These are phyloP conservation scores for Triplophysa rosa DNA, from an alignment of 2,113 vertebrate species.

Conservation along the genomic window DNA sequence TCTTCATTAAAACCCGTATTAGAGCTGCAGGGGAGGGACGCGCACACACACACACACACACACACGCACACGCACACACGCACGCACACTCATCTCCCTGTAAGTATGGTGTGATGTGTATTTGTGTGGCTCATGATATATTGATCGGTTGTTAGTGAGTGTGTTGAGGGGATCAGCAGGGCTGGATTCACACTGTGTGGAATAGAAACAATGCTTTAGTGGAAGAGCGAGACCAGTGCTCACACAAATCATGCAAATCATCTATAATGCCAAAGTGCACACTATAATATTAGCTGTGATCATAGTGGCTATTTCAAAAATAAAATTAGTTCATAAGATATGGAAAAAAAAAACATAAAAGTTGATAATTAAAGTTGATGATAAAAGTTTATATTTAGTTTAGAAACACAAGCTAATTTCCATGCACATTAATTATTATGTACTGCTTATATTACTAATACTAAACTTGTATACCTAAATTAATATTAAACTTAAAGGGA, in stretches of 20 bases:
- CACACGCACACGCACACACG: conserved; percentile 21
- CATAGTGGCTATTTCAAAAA: neutral
- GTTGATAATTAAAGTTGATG: neutral
- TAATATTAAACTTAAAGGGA: too few species aligned
- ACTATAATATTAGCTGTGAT: neutral
- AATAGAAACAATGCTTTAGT: conserved; percentile 52
- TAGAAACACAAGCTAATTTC: too few species aligned
- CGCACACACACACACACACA: conserved; percentile 28
- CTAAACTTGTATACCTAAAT: too few species aligned
- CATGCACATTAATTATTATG: too few species aligned
- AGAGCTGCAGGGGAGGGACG: conserved; percentile 44
- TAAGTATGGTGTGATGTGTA: conserved; percentile 41
- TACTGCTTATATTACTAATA: too few species aligned
- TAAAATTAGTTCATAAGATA: too few species aligned
- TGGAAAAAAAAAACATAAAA: neutral
- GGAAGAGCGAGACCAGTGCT: conserved; percentile 58
- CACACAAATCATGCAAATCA: conserved; percentile 32
- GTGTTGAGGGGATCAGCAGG: conserved; percentile 54
- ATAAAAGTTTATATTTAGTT: too few species aligned
- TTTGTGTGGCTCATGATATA: conserved; percentile 55
- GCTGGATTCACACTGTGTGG: conserved; percentile 47
- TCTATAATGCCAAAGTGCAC: conserved; percentile 8
- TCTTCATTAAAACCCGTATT: conserved; percentile 58
- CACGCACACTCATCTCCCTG: conserved; percentile 45
- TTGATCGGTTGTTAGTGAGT: conserved; percentile 56